phyloP scores from a whole-genome alignment of 2,113 vertebrate genomes.

The Euleptes europaea region DNA sequence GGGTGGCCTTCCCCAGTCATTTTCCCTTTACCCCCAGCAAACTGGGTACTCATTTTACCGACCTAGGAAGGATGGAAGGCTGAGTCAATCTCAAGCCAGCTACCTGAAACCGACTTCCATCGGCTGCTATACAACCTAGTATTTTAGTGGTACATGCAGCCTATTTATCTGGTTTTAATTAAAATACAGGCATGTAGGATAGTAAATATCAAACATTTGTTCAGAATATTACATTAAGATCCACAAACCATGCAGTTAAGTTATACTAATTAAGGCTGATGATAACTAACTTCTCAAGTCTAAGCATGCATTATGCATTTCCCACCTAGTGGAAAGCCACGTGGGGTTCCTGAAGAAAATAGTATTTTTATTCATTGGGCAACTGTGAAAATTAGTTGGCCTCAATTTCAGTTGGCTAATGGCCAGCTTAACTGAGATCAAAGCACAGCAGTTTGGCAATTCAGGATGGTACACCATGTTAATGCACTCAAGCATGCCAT shows the following conservation, averaged over 20 bases:
- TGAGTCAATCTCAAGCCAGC: too few species aligned
- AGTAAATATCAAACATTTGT: slow-evolving; percentile 57
- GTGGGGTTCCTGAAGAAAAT: slow-evolving; percentile 40
- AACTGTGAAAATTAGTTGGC: slow-evolving; percentile 46
- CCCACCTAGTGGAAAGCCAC: slow-evolving; percentile 31
- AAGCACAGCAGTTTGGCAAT: slow-evolving; percentile 42
- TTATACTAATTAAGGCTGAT: slow-evolving; percentile 59
- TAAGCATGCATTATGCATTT: slow-evolving; percentile 50
- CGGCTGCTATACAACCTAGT: slow-evolving; percentile 2
- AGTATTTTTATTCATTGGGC: slow-evolving; percentile 6
- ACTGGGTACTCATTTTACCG: too few species aligned
- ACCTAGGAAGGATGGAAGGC: too few species aligned
- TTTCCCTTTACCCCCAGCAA: too few species aligned
- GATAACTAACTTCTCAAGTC: slow-evolving; percentile 50
- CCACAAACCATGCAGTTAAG: slow-evolving; percentile 51
- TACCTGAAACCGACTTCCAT: too few species aligned
- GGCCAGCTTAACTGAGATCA: slow-evolving; percentile 47
- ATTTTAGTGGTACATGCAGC: neutral
- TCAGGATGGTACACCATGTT: slow-evolving; percentile 31
- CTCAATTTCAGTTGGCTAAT: slow-evolving; percentile 50
- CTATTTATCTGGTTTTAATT: slow-evolving; percentile 41
- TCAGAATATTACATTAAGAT: slow-evolving; percentile 51
- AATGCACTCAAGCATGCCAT: neutral
- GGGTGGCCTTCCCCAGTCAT: too few species aligned
- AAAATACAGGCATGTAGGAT: slow-evolving; percentile 51